A percentile compares a stretch with the other conserved stretches of the same genome.
phyloP scores from a whole-genome alignment of 2,113 vertebrate species.

The Sitta europaea region DNA sequence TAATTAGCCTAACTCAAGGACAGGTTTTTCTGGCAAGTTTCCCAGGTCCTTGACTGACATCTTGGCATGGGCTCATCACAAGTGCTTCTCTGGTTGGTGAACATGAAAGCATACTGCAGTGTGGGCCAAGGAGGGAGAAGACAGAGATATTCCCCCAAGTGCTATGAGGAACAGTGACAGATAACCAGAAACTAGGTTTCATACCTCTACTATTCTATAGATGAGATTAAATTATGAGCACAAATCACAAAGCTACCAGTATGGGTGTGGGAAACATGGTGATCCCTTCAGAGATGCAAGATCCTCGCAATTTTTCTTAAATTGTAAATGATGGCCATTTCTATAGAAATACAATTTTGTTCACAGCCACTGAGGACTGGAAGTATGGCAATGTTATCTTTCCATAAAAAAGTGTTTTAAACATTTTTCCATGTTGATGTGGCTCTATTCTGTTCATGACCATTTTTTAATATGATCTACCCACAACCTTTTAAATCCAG shows the following conservation, averaged over 20 bases:
- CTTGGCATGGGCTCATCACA: conserved; percentile 27
- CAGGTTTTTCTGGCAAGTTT: neutral
- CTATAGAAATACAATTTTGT: neutral
- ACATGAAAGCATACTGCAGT: neutral
- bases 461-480: neutral
- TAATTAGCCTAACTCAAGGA: conserved; percentile 18
- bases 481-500: neutral
- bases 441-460: neutral
- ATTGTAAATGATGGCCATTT: neutral
- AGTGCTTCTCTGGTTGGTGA: neutral
- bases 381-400: neutral
- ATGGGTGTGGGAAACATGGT: neutral
- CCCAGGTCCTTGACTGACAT: conserved; percentile 26
- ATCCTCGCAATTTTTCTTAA: neutral
- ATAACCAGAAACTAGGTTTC: neutral
- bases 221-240: neutral
- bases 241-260: neutral
- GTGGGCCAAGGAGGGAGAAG: neutral
- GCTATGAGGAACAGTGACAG: neutral
- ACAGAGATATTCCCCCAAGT: neutral
- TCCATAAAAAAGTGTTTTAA: neutral
- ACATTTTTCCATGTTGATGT: neutral
- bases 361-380: neutral
- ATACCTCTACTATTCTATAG: neutral
- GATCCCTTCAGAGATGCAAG: neutral